These are phyloP conservation scores for Thereuonema tuberculata DNA, from an alignment of 1,140 invertebrate species.

Conservation along the genomic window DNA sequence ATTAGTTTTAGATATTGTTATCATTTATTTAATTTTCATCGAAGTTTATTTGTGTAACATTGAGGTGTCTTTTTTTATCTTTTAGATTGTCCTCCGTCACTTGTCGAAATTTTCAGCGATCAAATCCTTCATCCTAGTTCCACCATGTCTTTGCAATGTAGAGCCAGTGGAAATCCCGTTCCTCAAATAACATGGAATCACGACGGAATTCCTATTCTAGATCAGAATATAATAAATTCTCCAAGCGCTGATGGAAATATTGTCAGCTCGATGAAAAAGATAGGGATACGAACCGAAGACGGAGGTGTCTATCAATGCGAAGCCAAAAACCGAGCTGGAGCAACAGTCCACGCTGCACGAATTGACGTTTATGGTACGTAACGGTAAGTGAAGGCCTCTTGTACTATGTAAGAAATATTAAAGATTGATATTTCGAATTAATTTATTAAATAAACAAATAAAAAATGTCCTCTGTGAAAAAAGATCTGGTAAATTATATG, in stretches of 20 bases:
- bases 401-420: too few species aligned
- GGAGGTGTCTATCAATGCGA: slow-evolving; percentile 81
- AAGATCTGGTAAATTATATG: background rate
- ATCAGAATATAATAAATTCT: slow-evolving; percentile 25
- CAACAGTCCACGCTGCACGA: slow-evolving; percentile 50
- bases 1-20: too few species aligned
- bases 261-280: slow-evolving; percentile 88
- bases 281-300: slow-evolving; percentile 70
- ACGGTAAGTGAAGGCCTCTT: slow-evolving; percentile 2
- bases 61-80: too few species aligned
- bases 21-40: too few species aligned
- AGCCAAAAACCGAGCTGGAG: slow-evolving; percentile 63
- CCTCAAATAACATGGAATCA: slow-evolving; percentile 35
- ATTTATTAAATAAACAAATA: background rate
- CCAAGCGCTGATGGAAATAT: slow-evolving; percentile 85
- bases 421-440: background rate
- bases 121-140: slow-evolving; percentile 75
- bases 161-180: slow-evolving; percentile 75
- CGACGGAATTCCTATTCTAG: slow-evolving; percentile 28
- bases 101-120: slow-evolving; percentile 68
- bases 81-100: slow-evolving; percentile 48
- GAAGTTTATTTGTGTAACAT: too few species aligned
- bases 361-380: slow-evolving; percentile 6
- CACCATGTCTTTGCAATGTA: slow-evolving; percentile 65
- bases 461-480: background rate